These are phyloP conservation scores for Corythornis madagascariensis DNA, from an alignment of 2,113 vertebrate species.

Conservation along the genomic window DNA sequence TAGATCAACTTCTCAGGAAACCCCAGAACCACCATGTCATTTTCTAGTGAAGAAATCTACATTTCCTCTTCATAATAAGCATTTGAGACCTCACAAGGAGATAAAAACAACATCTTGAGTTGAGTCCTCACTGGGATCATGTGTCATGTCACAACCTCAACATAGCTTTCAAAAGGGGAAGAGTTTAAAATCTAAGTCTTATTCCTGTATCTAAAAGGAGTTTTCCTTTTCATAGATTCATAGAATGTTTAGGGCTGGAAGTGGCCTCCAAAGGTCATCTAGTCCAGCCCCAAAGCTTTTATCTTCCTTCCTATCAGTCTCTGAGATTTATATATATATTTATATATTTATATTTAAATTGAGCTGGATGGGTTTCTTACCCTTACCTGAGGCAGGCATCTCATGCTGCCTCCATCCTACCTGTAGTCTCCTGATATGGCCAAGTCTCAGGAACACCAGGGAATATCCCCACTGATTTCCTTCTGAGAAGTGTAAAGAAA, in stretches of 20 bases:
- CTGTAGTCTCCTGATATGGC: not conserved
- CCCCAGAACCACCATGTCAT: not conserved
- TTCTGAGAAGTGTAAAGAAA: not conserved
- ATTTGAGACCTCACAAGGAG: not conserved
- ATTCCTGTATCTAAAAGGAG: not conserved
- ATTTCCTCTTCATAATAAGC: not conserved
- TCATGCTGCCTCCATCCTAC: not conserved
- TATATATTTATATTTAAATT: no score
- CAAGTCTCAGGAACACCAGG: not conserved
- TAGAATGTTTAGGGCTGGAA: no score
- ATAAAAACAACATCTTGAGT: constrained; percentile 5
- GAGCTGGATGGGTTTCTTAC: not conserved
- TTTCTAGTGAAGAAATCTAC: not conserved
- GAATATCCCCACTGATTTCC: not conserved
- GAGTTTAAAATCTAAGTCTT: not conserved
- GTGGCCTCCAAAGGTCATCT: no score
- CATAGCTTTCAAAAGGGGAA: not conserved
- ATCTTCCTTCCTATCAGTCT: not conserved
- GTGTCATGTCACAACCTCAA: not conserved
- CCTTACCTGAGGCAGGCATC: not conserved
- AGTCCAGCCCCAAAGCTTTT: not conserved
- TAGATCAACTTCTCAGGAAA: not conserved
- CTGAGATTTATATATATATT: not conserved
- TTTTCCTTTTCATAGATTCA: not conserved
- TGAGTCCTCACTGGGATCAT: not conserved